A percentile compares a stretch with the other conserved stretches of the same genome.
Conservation (phyloP, 1,140 invertebrate genomes). For the Drosophila tristis region DNA sequence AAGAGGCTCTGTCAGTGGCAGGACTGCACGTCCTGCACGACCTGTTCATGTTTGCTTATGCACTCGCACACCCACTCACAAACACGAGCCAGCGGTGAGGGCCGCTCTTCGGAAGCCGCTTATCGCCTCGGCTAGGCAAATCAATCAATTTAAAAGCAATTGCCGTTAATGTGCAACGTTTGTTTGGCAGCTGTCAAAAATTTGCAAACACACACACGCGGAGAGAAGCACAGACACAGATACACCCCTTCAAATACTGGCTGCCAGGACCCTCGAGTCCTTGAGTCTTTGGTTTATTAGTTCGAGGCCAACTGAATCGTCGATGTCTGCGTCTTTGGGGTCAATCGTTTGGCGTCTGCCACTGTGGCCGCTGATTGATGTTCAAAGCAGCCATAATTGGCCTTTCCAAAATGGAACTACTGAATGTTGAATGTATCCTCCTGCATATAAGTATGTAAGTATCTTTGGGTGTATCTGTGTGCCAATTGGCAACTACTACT, state of each 20-base stretch:
- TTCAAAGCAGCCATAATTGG: constrained; percentile 58
- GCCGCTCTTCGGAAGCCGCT: constrained; percentile 28
- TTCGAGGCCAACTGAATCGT: constrained; percentile 45
- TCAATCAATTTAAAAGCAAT: constrained; percentile 82
- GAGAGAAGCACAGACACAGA: constrained; percentile 14
- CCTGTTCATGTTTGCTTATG: constrained; percentile 54
- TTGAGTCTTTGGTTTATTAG: constrained; percentile 52
- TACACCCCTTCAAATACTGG: neutral
- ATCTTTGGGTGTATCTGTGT: constrained; percentile 4
- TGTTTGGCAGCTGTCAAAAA: constrained; percentile 78
- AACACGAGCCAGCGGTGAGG: neutral
- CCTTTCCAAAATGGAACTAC: constrained; percentile 27
- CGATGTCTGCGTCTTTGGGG: constrained; percentile 48
- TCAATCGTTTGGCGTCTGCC: constrained; percentile 46
- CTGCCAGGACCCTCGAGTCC: constrained; percentile 10
- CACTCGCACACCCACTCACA: constrained; percentile 13
- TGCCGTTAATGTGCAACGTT: constrained; percentile 80
- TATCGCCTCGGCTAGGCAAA: constrained; percentile 67
- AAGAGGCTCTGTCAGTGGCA: constrained; percentile 64
- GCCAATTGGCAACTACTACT: constrained; percentile 17
- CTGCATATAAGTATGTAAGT: constrained; percentile 1
- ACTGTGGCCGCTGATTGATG: constrained; percentile 42
- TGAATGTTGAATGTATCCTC: constrained; percentile 1
- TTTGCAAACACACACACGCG: constrained; percentile 36
- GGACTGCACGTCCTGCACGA: constrained; percentile 53